Evolutionary conservation across 2,888 invertebrate species (phyloP), one percentile per base, ranked within the genome.

Genomic region (Ellobium chinense): DNA sequence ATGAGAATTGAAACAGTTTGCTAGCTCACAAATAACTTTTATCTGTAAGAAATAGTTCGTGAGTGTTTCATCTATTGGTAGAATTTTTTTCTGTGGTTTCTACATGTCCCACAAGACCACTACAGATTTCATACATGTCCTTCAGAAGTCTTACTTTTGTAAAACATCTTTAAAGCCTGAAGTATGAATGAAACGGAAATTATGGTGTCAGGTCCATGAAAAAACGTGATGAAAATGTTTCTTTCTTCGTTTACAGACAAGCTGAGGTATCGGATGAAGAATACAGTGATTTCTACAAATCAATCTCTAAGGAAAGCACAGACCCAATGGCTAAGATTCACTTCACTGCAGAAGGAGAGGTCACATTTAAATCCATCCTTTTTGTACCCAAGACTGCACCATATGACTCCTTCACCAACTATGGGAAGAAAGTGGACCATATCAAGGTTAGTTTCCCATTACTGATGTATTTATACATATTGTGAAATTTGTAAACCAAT

Each of bases 321-420:
- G 95, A 96, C 74, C 98, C 98, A 14, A 93, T 99, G 69, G 95
- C 96, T 2, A 96, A 96, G 92, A 96, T 96, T 5, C 99, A 99
- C 94, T 99, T 99, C 93, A 95, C 98, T 83, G 99, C 99, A 34
- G 99, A 99, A 94, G 99, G 99, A 84, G 99, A 99, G 94, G 99
- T 99, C 9, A 98, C 98, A 9, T 99, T 99, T 95, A 99, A 98
- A 93, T 97, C 99, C 80, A 95, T 99, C 85, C 94, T 99, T 83
- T 99, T 96, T 94, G 96, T 99, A 84, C 99, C 99, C 65, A 96
- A 96, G 92, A 95, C 95, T 54, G 97, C 98, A 91, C 98, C 99
- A 0, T 63, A 96, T 14, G 99, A 99, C 82, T 96, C 96, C 89
- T 99, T 99, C 95, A 98, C 98, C 94, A 96, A 96, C 92, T 99